Evolutionary conservation across 1,140 invertebrate species (phyloP), one percentile per base, ranked within the genome.

Genomic region (Eumeta japonica): DNA sequence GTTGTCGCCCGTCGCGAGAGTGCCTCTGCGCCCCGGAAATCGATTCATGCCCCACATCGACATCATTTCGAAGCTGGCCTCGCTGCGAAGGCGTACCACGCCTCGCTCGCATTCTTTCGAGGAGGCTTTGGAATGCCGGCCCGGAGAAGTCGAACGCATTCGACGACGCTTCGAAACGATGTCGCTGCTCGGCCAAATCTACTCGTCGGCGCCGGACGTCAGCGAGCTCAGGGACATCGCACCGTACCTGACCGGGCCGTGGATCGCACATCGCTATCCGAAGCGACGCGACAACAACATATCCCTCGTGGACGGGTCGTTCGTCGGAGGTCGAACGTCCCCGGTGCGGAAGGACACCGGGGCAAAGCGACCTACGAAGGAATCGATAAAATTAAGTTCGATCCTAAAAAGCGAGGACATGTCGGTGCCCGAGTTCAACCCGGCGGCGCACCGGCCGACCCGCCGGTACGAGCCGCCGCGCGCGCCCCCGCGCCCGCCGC

Each of bases 41-140:
- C 77, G 88, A 3, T 83, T 83, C 30, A 90, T 92, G 87, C 89
- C 89, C 0, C 88, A 88, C 52, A 91, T 92, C 19, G 90, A 93
- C 55, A 83, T 92, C 1, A 92, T 92, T 45, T 90, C 88, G 52
- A 90, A 90, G 66, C 82, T 87, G 14, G 89, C 87, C 0, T 79
- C 81, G 3, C 60, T 92, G 20, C 83, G 86, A 28, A 77, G 77
- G 10, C 71, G 77, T 4, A 51, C 56, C 29, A 48, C 58, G 13
- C 65, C 66, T 12, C 55, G 66, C 41, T 68, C 59, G 11, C 52
- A 35, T 50, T 70, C 66, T 3, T 46, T 59, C 34, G 50, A 76
- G 58, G 57, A 67, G 53, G 65, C 77, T 35, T 54, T 65, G 46
- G 70, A 75, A 63, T 80, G 79, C 60, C 76, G 83, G 0, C 76